Evolutionary conservation across 1,140 invertebrate species (phyloP), one percentile per base, ranked within the genome.

Genomic region (Alviniconcha marisindica): DNA sequence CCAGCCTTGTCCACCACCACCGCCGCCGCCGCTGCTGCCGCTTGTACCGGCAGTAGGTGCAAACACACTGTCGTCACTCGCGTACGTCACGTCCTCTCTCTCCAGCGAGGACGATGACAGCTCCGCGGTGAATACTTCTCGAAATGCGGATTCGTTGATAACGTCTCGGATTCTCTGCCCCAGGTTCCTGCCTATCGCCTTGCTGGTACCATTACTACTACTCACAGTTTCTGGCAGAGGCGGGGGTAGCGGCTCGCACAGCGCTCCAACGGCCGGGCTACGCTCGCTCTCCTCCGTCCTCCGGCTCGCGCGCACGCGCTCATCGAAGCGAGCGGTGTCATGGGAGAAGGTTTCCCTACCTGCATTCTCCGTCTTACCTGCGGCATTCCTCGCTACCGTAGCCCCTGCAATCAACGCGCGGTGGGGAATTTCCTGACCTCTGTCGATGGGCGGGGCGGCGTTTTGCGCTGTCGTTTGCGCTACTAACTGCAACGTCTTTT

Each of bases 71-170:
- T 63, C 60, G 24, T 63, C 60, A 31, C 60, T 63, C 60, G 28
- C 21, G 24, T 5, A 63, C 10, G 60, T 51, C 2, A 12, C 51
- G 21, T 54, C 77, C 5, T 78, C 77, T 28, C 48, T 78, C 21
- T 78, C 77, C 31, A 60, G 28, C 15, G 48, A 60, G 5, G 44
- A 54, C 21, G 77, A 38, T 10, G 78, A 80, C 56, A 80, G 60
- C 42, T 80, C 78, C 14, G 56, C 78, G 14, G 78, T 66, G 38
- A 80, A 80, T n/a, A 80, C 78, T 44, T 69, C 60, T n/a, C 78
- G 56, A 66, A 66, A 63, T 10, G 56, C 28, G n/a, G 78, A 80
- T 69, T 80, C 78, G 56, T 80, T 18, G 60, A 80, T 80, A 21
- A 69, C 78, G 18, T 80, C 60, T 12, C 78, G 14, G 36, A 80